A percentile compares a stretch with the other conserved stretches of the same genome.
phyloP scores from a whole-genome alignment of 1,140 invertebrate genomes.

The Schlechtendalia chinensis region DNA sequence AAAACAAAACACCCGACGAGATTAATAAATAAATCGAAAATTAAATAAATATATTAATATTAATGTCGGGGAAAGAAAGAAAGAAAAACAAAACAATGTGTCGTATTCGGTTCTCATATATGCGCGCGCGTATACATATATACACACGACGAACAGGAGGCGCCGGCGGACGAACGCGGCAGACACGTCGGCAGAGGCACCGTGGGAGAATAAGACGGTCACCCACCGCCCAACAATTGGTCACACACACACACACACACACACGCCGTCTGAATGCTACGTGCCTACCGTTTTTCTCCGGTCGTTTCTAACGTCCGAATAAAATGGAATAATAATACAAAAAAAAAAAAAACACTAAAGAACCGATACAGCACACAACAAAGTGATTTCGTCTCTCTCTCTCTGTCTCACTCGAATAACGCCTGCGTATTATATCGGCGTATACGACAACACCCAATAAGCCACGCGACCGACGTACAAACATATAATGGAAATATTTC shows the following conservation, averaged over 20 bases:
- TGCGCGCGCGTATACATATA: background rate
- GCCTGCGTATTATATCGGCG: too few species aligned
- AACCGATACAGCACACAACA: constrained; percentile 10
- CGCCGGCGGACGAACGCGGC: constrained; percentile 47
- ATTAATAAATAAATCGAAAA: background rate
- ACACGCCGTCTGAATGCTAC: constrained; percentile 36
- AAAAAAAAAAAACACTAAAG: constrained; percentile 15
- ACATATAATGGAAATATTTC: constrained; percentile 22
- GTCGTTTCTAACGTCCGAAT: constrained; percentile 49
- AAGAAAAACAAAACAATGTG: constrained; percentile 39
- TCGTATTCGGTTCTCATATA: constrained; percentile 3
- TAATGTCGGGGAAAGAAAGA: background rate
- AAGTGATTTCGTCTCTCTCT: constrained; percentile 23
- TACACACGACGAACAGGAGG: constrained; percentile 23
- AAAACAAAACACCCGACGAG: background rate
- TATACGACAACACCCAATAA: background rate
- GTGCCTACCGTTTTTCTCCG: constrained; percentile 44
- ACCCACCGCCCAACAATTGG: constrained; percentile 49
- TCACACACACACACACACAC: constrained; percentile 43
- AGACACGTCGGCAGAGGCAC: constrained; percentile 50
- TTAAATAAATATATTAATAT: background rate
- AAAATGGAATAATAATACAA: constrained; percentile 46
- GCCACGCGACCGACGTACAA: background rate
- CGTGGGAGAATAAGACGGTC: constrained; percentile 50
- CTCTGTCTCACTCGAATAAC: too few species aligned